Conservation (phyloP, 1,140 invertebrate genomes). For the Drosophila asahinai region DNA sequence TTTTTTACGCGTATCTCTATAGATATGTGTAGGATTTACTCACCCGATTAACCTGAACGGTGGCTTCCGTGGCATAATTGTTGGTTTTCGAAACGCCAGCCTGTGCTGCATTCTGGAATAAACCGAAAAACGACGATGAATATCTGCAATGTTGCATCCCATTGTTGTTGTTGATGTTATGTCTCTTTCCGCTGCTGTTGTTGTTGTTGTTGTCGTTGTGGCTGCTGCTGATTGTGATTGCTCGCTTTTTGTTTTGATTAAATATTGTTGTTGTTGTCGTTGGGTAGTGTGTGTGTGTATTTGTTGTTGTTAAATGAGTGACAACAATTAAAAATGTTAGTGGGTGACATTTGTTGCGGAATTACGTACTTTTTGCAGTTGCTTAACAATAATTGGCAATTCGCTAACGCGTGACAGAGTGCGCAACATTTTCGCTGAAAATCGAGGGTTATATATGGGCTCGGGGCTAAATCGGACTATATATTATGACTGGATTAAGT, state of each 20-base stretch:
- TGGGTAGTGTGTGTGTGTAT: constrained; percentile 7
- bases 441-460: constrained; percentile 13
- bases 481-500: not conserved
- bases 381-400: constrained; percentile 78
- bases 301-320: constrained; percentile 29
- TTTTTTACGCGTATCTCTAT: constrained; percentile 15
- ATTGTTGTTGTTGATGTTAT: constrained; percentile 39
- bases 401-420: constrained; percentile 77
- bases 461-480: constrained; percentile 30
- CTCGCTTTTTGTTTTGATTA: constrained; percentile 29
- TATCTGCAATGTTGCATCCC: constrained; percentile 59
- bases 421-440: constrained; percentile 74
- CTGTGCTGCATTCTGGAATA: constrained; percentile 83
- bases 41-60: constrained; percentile 81
- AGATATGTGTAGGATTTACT: constrained; percentile 20
- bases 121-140: constrained; percentile 85
- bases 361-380: constrained; percentile 85
- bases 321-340: constrained; percentile 55
- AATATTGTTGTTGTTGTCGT: constrained; percentile 14
- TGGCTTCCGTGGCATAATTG: constrained; percentile 84
- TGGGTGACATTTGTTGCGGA: constrained; percentile 14
- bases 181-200: constrained; percentile 22
- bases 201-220: constrained; percentile 25
- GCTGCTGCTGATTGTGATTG: constrained; percentile 27
- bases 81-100: constrained; percentile 77